Conservation (phyloP, 2,113 vertebrate species). For the Zeus faber region DNA sequence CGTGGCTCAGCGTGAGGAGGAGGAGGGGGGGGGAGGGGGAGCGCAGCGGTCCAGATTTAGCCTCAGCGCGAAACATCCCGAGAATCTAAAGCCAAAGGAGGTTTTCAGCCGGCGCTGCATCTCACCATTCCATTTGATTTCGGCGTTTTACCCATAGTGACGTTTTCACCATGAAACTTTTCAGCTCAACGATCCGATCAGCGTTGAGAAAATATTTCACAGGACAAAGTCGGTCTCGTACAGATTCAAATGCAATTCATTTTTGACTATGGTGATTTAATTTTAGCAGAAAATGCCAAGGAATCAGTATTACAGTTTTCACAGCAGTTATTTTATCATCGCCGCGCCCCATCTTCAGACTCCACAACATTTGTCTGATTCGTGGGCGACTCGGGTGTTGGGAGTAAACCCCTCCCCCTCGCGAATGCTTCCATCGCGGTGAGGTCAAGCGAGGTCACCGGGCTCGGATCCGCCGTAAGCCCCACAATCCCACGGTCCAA, state of each 20-base stretch:
- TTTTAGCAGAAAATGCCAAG: no score
- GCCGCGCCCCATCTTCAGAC: not conserved
- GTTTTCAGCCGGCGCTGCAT: not conserved
- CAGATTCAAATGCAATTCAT: no score
- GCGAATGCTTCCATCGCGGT: constrained; percentile 21
- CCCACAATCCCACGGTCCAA: constrained; percentile 25
- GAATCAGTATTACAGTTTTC: no score
- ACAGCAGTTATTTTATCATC: not conserved
- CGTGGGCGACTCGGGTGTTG: not conserved
- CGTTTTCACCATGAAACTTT: no score
- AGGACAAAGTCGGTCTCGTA: no score
- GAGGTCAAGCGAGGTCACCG: constrained; percentile 21
- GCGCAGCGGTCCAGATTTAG: not conserved
- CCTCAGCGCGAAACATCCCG: not conserved
- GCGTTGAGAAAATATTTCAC: no score
- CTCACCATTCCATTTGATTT: not conserved
- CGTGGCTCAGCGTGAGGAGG: constrained; percentile 2
- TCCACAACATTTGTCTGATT: not conserved
- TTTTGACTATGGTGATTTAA: no score
- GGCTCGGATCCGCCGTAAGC: constrained; percentile 16
- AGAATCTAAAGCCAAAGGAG: not conserved
- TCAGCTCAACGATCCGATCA: no score
- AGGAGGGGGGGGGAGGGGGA: constrained; percentile 2
- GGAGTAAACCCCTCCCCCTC: not conserved
- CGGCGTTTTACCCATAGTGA: no score